These are phyloP conservation scores for Enoplosus armatus DNA, from an alignment of 2,797 vertebrate genomes.

Conservation along the genomic window DNA sequence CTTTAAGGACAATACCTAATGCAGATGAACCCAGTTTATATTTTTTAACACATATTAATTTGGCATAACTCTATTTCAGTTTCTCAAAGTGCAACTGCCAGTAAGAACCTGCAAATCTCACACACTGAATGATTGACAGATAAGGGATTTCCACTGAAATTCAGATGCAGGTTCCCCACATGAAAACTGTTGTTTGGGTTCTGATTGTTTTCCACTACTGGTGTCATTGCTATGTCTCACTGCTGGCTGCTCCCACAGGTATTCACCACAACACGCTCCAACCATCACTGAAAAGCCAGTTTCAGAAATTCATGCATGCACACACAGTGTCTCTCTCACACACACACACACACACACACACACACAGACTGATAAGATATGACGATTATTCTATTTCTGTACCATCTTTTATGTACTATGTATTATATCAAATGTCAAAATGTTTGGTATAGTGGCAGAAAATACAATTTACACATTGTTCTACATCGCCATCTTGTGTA, in stretches of 20 bases:
- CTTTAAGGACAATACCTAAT: neutral
- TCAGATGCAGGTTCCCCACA: neutral
- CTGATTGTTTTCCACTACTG: neutral
- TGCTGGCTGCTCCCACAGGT: neutral
- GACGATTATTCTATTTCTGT: neutral
- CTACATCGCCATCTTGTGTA: neutral
- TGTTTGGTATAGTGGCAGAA: neutral
- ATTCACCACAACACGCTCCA: neutral
- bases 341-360: neutral
- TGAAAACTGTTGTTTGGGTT: neutral
- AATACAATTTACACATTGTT: neutral
- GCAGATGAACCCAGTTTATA: neutral
- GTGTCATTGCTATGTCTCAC: neutral
- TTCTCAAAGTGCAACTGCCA: neutral
- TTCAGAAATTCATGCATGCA: neutral
- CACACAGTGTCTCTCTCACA: neutral
- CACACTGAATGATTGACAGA: neutral
- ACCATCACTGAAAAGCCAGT: neutral
- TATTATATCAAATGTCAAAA: neutral
- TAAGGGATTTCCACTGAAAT: neutral
- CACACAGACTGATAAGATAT: neutral
- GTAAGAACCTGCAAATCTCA: neutral
- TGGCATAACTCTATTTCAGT: neutral
- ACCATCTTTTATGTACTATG: neutral
- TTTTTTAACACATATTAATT: neutral